phyloP scores from a whole-genome alignment of 2,113 vertebrate genomes.

The Cryptotis parvus region DNA sequence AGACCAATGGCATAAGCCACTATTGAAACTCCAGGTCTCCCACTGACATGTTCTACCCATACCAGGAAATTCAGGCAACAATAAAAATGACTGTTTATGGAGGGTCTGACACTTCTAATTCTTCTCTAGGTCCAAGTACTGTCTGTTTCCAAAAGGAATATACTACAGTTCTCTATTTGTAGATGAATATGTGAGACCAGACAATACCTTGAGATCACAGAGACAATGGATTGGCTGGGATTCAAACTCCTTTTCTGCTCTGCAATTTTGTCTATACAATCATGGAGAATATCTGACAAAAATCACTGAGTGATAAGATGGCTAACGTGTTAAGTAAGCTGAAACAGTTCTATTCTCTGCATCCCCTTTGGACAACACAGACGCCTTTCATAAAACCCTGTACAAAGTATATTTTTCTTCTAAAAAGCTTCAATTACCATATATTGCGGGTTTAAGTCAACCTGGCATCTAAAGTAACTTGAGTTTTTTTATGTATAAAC shows the following conservation, averaged over 20 bases:
- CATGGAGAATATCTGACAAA: constrained; percentile 8
- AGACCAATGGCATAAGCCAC: not conserved
- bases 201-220: not conserved
- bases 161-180: not conserved
- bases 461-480: constrained; percentile 59
- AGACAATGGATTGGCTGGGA: not conserved
- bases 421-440: constrained; percentile 75
- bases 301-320: not conserved
- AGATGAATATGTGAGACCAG: not conserved
- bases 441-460: constrained; percentile 62
- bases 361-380: not conserved
- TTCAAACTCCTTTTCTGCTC: constrained; percentile 9
- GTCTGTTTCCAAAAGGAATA: not conserved
- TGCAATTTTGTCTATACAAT: not conserved
- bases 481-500: constrained; percentile 72
- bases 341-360: constrained; percentile 29
- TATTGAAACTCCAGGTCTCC: not conserved
- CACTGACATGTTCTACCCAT: not conserved
- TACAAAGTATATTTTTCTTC: constrained; percentile 80
- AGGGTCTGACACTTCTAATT: not conserved
- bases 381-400: constrained; percentile 64
- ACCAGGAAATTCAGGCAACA: not conserved
- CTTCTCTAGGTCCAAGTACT: not conserved
- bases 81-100: not conserved
- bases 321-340: not conserved